Percentiles rank a stretch among this genome's conserved stretches.
These are phyloP conservation scores for Pseudorasbora parva DNA, from an alignment of 2,113 vertebrate genomes.

Conservation along the genomic window DNA sequence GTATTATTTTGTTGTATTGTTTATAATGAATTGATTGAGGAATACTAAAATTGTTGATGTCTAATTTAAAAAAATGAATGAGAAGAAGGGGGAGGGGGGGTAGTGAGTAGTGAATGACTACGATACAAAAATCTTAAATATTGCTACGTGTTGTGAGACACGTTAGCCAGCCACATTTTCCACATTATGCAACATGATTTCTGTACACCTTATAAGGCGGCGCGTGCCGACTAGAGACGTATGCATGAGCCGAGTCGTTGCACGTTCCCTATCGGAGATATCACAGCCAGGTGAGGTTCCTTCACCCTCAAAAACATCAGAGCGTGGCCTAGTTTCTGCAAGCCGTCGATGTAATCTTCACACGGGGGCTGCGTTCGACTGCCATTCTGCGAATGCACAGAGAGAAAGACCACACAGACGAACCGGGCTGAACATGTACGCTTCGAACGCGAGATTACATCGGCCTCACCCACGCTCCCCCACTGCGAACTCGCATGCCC, in stretches of 20 bases:
- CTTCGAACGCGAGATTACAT: slow-evolving; percentile 64
- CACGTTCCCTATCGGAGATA: slow-evolving; percentile 42
- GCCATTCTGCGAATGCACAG: slow-evolving; percentile 17
- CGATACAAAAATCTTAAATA: neutral
- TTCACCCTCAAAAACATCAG: slow-evolving; percentile 69
- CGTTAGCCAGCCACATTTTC: neutral
- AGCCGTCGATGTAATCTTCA: slow-evolving; percentile 72
- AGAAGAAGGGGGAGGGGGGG: too few species aligned
- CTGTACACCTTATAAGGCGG: neutral
- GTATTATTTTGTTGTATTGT: too few species aligned
- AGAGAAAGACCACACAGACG: slow-evolving; percentile 56
- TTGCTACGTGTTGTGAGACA: neutral
- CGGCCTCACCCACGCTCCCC: slow-evolving; percentile 59
- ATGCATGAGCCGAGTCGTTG: neutral
- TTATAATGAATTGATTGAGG: too few species aligned
- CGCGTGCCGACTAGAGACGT: neutral
- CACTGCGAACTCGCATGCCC: slow-evolving; percentile 26
- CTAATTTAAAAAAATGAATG: too few species aligned
- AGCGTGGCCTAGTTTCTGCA: slow-evolving; percentile 72
- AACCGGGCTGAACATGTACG: slow-evolving; percentile 55
- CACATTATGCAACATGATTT: neutral
- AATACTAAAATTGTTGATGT: too few species aligned
- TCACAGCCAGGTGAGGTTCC: slow-evolving; percentile 69
- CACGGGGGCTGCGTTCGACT: slow-evolving; percentile 37
- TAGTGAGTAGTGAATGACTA: too few species aligned